Conservation (phyloP, 2,797 vertebrate genomes). For the Pteronotus mesoamericanus region DNA sequence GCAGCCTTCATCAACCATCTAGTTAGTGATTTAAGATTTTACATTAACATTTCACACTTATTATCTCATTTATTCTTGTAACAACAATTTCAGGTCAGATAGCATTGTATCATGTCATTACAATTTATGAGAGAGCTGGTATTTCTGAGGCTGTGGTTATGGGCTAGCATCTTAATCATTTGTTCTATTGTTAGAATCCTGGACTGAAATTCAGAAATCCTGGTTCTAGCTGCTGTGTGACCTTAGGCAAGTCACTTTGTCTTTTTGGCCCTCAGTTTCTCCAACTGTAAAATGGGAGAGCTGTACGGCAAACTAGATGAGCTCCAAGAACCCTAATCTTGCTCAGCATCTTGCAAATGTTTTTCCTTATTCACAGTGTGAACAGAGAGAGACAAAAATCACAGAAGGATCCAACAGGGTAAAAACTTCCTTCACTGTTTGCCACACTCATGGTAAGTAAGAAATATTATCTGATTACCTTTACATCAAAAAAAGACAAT, state of each 20-base stretch:
- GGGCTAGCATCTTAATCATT: background rate
- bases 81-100: background rate
- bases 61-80: background rate
- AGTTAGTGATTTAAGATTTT: background rate
- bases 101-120: background rate
- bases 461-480: background rate
- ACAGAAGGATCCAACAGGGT: background rate
- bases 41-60: background rate
- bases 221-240: background rate
- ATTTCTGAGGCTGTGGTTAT: conserved; percentile 4
- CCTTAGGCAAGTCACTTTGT: background rate
- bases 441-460: background rate
- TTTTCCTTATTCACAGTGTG: background rate
- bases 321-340: background rate
- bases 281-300: background rate
- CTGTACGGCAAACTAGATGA: background rate
- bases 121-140: background rate
- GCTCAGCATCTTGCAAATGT: background rate
- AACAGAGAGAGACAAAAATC: background rate
- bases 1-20: background rate
- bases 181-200: background rate
- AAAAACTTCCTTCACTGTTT: background rate
- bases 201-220: background rate
- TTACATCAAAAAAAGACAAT: background rate
- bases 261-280: background rate